Percentiles rank a stretch among this genome's conserved stretches.
These are phyloP conservation scores for Aphrophora alni DNA, from an alignment of 2,888 invertebrate genomes.

Conservation along the genomic window DNA sequence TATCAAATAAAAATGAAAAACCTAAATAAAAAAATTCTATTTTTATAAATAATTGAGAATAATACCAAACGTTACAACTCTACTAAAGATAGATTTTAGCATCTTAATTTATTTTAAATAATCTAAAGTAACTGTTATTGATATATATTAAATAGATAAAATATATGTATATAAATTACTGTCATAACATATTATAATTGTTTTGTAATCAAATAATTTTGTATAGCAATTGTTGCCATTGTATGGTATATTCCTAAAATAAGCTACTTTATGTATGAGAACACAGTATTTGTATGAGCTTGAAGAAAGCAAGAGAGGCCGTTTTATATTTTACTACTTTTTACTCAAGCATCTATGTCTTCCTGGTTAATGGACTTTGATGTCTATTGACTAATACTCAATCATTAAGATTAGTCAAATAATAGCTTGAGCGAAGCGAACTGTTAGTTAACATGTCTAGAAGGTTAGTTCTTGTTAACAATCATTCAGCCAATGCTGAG, in stretches of 20 bases:
- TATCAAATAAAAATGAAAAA: no score
- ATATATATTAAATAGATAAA: background rate
- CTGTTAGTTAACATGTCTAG: background rate
- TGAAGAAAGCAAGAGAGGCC: background rate
- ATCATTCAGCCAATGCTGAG: background rate
- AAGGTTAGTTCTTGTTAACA: background rate
- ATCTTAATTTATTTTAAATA: background rate
- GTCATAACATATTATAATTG: background rate
- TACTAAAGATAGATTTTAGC: background rate
- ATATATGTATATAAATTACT: background rate
- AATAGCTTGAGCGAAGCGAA: background rate
- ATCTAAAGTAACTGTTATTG: background rate
- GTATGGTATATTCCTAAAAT: background rate
- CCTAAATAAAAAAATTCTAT: background rate
- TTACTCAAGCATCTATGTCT: conserved; percentile 4
- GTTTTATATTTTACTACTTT: background rate
- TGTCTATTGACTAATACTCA: conserved; percentile 9
- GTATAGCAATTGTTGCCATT: background rate
- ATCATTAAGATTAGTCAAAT: background rate
- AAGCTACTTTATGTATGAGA: background rate
- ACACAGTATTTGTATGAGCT: background rate
- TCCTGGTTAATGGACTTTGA: conserved; percentile 6
- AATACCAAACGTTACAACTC: background rate
- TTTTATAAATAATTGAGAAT: background rate
- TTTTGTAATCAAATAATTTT: background rate